phyloP scores from a whole-genome alignment of 2,797 vertebrate genomes.

The Nyctibius grandis region DNA sequence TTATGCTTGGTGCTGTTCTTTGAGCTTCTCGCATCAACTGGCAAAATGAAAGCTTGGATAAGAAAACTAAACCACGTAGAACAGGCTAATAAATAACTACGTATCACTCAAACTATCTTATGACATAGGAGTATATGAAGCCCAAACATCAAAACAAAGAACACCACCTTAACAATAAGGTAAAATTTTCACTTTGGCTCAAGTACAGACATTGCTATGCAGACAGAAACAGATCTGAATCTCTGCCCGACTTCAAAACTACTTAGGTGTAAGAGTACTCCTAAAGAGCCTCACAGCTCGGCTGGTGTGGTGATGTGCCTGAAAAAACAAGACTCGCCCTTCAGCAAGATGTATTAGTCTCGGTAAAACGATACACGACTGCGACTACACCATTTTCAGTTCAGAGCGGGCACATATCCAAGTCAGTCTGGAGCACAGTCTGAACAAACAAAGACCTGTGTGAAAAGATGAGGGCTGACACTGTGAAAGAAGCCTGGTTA shows the following conservation, averaged over 20 bases:
- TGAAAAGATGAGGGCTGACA: background rate
- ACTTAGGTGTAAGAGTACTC: background rate
- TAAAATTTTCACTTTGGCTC: background rate
- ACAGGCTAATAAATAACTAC: background rate
- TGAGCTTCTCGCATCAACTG: conserved; percentile 91
- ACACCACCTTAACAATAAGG: background rate
- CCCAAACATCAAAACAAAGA: background rate
- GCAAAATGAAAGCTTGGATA: background rate
- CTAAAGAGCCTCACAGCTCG: background rate
- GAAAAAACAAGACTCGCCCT: background rate
- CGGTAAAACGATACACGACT: background rate
- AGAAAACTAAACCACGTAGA: background rate
- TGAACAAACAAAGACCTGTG: background rate
- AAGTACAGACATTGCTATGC: background rate
- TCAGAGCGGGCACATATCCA: background rate
- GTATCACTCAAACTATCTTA: background rate
- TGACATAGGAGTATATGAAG: background rate
- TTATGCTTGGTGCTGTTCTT: conserved; percentile 89
- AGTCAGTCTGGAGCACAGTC: background rate
- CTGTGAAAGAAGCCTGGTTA: too few relatives aligned
- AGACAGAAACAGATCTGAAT: background rate
- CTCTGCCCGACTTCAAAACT: background rate
- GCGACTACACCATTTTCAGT: background rate
- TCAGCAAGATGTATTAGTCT: background rate
- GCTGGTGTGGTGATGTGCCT: background rate